phyloP scores from a whole-genome alignment of 1,140 invertebrate species.

The Drosophila kohkoa region DNA sequence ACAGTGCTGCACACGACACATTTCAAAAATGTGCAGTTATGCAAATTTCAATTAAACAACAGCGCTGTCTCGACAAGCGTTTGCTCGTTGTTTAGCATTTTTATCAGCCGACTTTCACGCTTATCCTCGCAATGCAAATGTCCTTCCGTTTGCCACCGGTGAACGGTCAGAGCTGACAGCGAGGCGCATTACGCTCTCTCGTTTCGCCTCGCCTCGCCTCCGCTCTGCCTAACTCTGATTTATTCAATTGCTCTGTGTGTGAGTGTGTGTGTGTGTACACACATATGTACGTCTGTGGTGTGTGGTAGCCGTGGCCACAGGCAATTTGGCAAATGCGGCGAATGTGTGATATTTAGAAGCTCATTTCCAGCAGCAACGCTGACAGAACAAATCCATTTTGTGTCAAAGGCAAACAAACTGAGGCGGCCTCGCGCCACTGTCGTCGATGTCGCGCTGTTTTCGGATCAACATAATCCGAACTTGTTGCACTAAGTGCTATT shows the following conservation, averaged over 20 bases:
- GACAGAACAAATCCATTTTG: constrained; percentile 19
- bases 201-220: not conserved
- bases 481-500: constrained; percentile 41
- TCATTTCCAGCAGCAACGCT: constrained; percentile 21
- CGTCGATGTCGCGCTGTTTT: constrained; percentile 1
- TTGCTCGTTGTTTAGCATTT: constrained; percentile 54
- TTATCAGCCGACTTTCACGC: constrained; percentile 49
- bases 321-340: constrained; percentile 39
- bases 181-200: constrained; percentile 20
- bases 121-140: constrained; percentile 60
- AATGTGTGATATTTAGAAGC: constrained; percentile 36
- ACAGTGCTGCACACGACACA: constrained; percentile 33
- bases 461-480: constrained; percentile 37
- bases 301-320: constrained; percentile 45
- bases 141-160: constrained; percentile 39
- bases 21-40: constrained; percentile 54
- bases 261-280: not conserved
- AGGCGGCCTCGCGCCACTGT: not conserved
- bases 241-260: constrained; percentile 54
- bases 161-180: constrained; percentile 29
- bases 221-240: constrained; percentile 48
- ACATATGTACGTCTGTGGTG: constrained; percentile 7
- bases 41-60: constrained; percentile 72
- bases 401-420: constrained; percentile 3
- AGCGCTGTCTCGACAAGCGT: constrained; percentile 12